phyloP scores from a whole-genome alignment of 2,113 vertebrate species.

The Chitala chitala region DNA sequence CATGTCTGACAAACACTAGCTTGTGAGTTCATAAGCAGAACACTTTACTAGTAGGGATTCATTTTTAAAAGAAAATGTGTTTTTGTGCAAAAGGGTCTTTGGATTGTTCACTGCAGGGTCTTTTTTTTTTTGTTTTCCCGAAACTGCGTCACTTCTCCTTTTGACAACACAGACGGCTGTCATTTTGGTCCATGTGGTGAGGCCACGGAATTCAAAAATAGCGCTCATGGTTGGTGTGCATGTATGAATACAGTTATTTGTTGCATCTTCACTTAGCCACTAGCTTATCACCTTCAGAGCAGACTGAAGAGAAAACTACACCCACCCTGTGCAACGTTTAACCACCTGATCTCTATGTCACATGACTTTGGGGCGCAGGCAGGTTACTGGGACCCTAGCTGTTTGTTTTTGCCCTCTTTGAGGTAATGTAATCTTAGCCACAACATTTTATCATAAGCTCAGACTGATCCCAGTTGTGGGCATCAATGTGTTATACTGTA shows the following conservation, averaged over 20 bases:
- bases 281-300: slow-evolving; percentile 55
- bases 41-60: no score
- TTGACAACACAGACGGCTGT: slow-evolving; percentile 57
- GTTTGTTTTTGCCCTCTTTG: neutral
- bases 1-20: no score
- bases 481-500: no score
- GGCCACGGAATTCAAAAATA: slow-evolving; percentile 64
- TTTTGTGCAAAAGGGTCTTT: slow-evolving; percentile 36
- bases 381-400: neutral
- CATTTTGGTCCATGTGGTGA: slow-evolving; percentile 61
- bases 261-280: slow-evolving; percentile 53
- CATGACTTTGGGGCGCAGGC: neutral
- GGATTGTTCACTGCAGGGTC: slow-evolving; percentile 44
- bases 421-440: neutral
- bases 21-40: no score
- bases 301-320: slow-evolving; percentile 46
- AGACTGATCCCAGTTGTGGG: neutral
- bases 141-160: slow-evolving; percentile 76
- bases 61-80: slow-evolving; percentile 18
- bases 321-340: slow-evolving; percentile 32
- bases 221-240: slow-evolving; percentile 56
- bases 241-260: slow-evolving; percentile 58
- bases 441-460: neutral
- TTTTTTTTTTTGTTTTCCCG: slow-evolving; percentile 59
- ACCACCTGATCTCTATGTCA: slow-evolving; percentile 31